Evolutionary conservation across 1,140 invertebrate genomes (phyloP).

Genomic region (Dufourea novaeangliae): DNA sequence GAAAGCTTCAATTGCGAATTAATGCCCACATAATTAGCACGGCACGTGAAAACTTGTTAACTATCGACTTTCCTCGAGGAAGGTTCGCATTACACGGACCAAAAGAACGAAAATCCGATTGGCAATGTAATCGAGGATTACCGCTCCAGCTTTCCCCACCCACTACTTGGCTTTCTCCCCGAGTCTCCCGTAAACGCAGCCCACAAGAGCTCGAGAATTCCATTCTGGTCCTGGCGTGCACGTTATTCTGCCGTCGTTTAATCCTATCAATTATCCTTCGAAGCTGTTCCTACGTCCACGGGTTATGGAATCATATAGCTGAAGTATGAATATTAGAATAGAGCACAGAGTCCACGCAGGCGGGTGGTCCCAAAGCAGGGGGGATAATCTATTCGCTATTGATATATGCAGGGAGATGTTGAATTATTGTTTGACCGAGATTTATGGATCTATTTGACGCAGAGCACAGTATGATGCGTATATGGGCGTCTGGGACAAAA

Average conservation of each 20-base stretch:
- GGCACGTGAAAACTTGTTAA: conserved; percentile 45
- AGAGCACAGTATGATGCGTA: no score
- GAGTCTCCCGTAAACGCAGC: neutral
- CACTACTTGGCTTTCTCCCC: neutral
- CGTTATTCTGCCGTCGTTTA: neutral
- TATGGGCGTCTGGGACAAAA: no score
- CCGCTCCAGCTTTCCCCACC: neutral
- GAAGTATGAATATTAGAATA: neutral
- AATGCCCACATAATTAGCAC: conserved; percentile 62
- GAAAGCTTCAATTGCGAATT: conserved; percentile 65
- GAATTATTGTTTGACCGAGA: no score
- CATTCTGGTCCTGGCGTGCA: neutral
- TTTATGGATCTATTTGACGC: no score
- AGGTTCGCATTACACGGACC: conserved; percentile 27
- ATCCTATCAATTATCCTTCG: neutral
- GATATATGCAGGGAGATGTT: no score
- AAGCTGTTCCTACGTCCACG: neutral
- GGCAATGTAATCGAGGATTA: conserved; percentile 21
- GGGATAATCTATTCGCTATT: neutral
- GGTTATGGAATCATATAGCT: neutral
- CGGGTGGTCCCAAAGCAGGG: no score
- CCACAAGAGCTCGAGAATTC: neutral
- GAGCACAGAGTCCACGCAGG: no score
- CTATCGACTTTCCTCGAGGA: conserved; percentile 43
- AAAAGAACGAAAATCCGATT: conserved; percentile 31